Evolutionary conservation across 2,888 invertebrate species (phyloP), one percentile per base, ranked within the genome.

Genomic region (Polymixis flavicincta): DNA sequence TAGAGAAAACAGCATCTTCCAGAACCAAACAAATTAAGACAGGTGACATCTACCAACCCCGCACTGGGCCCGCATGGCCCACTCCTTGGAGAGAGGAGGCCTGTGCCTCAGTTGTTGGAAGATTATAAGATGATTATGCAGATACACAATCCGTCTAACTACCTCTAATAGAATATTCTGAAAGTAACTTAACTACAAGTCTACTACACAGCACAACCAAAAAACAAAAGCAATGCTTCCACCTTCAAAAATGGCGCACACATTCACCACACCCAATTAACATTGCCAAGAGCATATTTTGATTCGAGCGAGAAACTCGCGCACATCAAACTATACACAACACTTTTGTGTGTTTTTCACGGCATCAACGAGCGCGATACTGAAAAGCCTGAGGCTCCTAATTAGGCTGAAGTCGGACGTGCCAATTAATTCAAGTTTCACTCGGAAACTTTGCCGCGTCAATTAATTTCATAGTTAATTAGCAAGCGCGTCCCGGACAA

Each of bases 391-490:
- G 94, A 92, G 95, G 95, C 96, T 93, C 94, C 96, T 96, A 96
- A 96, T 96, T 96, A 96, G 96, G 95, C 95, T 93, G 95, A 94
- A 96, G 95, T 95, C 95, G 95, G 96, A 96, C 96, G 95, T 95
- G 95, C 96, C 96, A 96, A 96, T 96, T 96, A 96, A 96, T 96
- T 96, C 96, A 96, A 96, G 96, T 96, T 96, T 96, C 95, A 95
- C 95, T 95, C 94, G 94, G 95, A 95, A 96, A 96, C 95, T 96
- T 96, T 95, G 95, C 96, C 93, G 95, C 96, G 95, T 96, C 96
- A 96, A 96, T 96, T 96, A 96, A 96, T 96, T 96, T 96, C 96
- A 96, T 96, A 96, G 96, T 96, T 96, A 96, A 96, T 96, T 96
- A 96, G 96, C 95, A 94, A 93, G 94, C 92, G 89, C 85, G 85